Conservation (phyloP, 30 jellyfish, hydroid and myxozoan species). For the Chironex yamaguchii region DNA sequence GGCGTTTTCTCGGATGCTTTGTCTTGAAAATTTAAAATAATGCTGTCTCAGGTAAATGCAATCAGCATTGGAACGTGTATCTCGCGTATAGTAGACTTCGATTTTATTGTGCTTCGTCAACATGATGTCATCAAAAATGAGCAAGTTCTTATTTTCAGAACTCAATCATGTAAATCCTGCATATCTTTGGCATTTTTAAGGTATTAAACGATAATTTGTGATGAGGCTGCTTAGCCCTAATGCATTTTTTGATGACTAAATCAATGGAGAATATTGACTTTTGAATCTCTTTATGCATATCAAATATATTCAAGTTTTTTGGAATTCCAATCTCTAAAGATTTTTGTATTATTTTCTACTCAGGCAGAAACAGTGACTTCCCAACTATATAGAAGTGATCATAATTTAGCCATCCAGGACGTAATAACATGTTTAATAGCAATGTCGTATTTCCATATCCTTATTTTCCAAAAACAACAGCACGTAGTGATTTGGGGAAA, state of each 20-base stretch:
- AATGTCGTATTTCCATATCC: constrained; percentile 22
- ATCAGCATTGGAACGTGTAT: neutral
- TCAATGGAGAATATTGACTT: too few species aligned
- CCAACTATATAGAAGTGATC: neutral
- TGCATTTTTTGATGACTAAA: neutral
- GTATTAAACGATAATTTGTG: neutral
- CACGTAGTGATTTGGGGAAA: neutral
- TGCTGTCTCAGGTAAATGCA: neutral
- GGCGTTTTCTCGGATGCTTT: neutral
- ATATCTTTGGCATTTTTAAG: neutral
- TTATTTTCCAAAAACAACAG: neutral
- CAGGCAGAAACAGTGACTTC: constrained; percentile 10
- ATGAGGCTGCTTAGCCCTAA: too few species aligned
- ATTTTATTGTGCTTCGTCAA: neutral
- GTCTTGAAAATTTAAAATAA: neutral
- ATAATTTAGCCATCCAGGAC: neutral
- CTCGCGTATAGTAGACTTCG: neutral
- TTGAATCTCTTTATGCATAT: too few species aligned
- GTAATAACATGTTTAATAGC: neutral
- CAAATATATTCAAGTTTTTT: neutral
- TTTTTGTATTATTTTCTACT: neutral
- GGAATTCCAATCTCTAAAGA: neutral
- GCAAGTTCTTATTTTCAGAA: neutral
- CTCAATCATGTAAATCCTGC: neutral
- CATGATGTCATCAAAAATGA: neutral